Evolutionary conservation across 1,140 invertebrate genomes (phyloP).

Genomic region (Melitaea cinxia): DNA sequence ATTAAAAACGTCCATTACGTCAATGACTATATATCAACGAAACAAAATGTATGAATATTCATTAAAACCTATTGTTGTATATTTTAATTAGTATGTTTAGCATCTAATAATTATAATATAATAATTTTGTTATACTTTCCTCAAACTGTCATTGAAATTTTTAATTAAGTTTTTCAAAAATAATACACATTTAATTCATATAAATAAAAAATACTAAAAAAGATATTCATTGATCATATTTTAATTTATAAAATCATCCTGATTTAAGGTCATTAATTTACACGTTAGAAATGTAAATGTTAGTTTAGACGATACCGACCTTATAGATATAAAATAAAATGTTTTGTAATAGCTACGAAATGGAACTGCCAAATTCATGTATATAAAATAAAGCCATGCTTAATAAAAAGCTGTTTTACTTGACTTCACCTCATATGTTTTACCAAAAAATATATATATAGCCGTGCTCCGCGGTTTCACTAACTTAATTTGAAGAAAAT

Average conservation of each 20-base stretch:
- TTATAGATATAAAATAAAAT: conserved; percentile 36
- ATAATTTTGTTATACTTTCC: too few species aligned
- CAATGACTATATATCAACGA: neutral
- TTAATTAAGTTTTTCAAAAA: neutral
- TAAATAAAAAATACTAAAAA: neutral
- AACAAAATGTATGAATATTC: neutral
- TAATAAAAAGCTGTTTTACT: conserved; percentile 46
- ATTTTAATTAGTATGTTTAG: neutral
- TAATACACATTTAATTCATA: neutral
- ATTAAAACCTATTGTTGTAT: neutral
- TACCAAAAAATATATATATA: too few species aligned
- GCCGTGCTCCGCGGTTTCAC: too few species aligned
- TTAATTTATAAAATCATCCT: conserved; percentile 2
- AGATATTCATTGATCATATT: neutral
- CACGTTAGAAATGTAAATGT: conserved; percentile 40
- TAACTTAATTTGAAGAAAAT: too few species aligned
- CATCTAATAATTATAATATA: neutral
- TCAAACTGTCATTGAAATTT: too few species aligned
- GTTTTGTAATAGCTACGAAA: conserved; percentile 61
- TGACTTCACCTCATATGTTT: neutral
- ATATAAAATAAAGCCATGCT: conserved; percentile 68
- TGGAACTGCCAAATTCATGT: conserved; percentile 68
- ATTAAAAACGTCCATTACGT: neutral
- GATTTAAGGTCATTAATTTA: neutral
- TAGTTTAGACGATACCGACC: conserved; percentile 34